phyloP scores from a whole-genome alignment of 2,797 vertebrate species.

The Artibeus lituratus region DNA sequence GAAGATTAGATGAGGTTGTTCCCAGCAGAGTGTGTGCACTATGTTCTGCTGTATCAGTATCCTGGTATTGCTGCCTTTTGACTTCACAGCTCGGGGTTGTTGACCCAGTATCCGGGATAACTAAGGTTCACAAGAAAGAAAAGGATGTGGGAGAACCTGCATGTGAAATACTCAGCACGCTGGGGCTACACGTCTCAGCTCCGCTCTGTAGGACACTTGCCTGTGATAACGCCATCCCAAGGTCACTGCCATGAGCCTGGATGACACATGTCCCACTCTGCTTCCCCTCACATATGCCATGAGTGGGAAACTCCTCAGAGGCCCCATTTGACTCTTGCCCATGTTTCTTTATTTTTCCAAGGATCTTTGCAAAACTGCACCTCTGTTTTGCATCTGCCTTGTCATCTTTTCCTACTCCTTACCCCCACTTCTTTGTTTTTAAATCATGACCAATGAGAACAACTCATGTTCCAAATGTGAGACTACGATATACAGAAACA shows the following conservation, averaged over 20 bases:
- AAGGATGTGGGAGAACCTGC: background rate
- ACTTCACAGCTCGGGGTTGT: background rate
- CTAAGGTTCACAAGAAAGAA: background rate
- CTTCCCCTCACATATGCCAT: background rate
- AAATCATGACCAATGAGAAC: background rate
- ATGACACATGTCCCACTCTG: no score
- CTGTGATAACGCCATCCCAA: background rate
- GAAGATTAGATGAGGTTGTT: background rate
- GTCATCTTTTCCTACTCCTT: background rate
- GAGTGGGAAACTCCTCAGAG: background rate
- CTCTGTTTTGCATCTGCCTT: background rate
- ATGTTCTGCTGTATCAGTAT: background rate
- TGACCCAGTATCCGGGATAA: background rate
- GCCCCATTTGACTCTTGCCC: background rate
- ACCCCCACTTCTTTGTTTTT: background rate
- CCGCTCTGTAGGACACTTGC: background rate
- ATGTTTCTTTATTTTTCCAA: background rate
- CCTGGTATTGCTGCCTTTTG: background rate
- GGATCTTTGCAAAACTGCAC: background rate
- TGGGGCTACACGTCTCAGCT: background rate
- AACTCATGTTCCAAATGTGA: background rate
- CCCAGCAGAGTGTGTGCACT: rapidly evolving
- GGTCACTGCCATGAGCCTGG: background rate
- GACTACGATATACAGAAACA: background rate
- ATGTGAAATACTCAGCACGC: background rate